Percentiles rank a stretch among this genome's conserved stretches.
Conservation (phyloP, 2,797 vertebrate species). For the Amphiprion clarkii region DNA sequence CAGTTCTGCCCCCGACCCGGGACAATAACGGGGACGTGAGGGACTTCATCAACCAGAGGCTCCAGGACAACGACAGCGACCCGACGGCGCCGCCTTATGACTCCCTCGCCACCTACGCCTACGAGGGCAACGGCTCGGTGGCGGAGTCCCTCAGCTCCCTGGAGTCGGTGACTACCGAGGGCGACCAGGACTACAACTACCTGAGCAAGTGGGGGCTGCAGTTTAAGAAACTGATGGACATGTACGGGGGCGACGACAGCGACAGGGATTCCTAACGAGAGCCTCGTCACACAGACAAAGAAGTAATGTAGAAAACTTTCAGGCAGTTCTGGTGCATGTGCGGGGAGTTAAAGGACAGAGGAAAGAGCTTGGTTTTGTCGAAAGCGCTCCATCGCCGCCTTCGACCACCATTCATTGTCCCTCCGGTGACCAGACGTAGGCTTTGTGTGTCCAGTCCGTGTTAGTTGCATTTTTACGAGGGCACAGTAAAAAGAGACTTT, state of each 20-base stretch:
- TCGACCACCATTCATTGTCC: slow-evolving; percentile 48
- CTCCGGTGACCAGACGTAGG: slow-evolving; percentile 69
- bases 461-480: slow-evolving; percentile 73
- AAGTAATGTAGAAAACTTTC: slow-evolving; percentile 16
- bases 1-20: slow-evolving; percentile 63
- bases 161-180: slow-evolving; percentile 91
- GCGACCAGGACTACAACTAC: slow-evolving; percentile 96
- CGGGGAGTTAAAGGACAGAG: slow-evolving; percentile 39
- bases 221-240: slow-evolving; percentile 95
- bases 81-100: slow-evolving; percentile 95
- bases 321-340: slow-evolving; percentile 24
- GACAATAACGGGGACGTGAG: slow-evolving; percentile 92
- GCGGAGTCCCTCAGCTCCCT: slow-evolving; percentile 95
- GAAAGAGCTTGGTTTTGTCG: slow-evolving; percentile 34
- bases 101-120: slow-evolving; percentile 97
- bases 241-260: slow-evolving; percentile 94
- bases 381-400: slow-evolving; percentile 65
- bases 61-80: slow-evolving; percentile 94
- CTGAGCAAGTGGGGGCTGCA: slow-evolving; percentile 96
- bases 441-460: slow-evolving; percentile 80
- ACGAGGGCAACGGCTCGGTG: slow-evolving; percentile 93
- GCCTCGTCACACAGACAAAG: slow-evolving; percentile 24
- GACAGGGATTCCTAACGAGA: slow-evolving; percentile 91
- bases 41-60: slow-evolving; percentile 96
- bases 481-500: slow-evolving; percentile 58